Base-by-base conservation (phyloP, 2,113 vertebrate species). In the Phalacrocorax pelagicus region DNA sequence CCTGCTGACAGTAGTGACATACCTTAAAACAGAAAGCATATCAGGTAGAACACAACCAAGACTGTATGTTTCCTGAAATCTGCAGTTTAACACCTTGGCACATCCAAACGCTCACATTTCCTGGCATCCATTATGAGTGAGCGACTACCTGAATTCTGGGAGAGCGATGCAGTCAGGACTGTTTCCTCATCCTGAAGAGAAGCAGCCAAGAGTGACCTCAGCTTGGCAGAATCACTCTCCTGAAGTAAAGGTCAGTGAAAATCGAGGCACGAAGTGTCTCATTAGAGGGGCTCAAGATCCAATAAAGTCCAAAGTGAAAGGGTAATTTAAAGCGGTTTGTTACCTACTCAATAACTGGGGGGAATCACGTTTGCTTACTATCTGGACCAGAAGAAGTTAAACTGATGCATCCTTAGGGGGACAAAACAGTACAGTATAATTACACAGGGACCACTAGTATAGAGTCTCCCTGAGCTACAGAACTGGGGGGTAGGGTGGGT, bases 241-340 rank as follows among this genome's bases (percentile, higher is more conserved):
- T 84, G 49, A 96, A 94, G 79, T 27, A 81, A 77, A 89, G 55
- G 52, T 82, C 91, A 91, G 23, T 18, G 63, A 71, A 86, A 94
- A 82, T 5, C 16, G 78, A 92, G 66, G 77, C 62, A 95, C 61
- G 57, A 85, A 75, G 49, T 18, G 4, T 70, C 78, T 79, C 69
- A 49, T 81, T 67, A 87, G 73, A 94, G 34, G 23, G 49, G 62
- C 24, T 65, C 75, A 54, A 59, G 20, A 54, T 46, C 70, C 66
- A 89, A 57, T 42, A 90, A 38, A 66, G 84, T 13, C 32, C 44
- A 17, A 16, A 79, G 36, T n/a, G 57, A 90, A 86, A 72, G 10
- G 13, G 22, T 59, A 87, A 75, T 30, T 40, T 34, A 92, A 74
- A 86, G 55, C 38, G 92, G 49, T 20, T 44, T 46, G 61, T 72